A percentile compares a stretch with the other conserved stretches of the same genome.
Evolutionary conservation across 2,797 vertebrate genomes (phyloP).

Genomic region (Mionectes olivaceus): DNA sequence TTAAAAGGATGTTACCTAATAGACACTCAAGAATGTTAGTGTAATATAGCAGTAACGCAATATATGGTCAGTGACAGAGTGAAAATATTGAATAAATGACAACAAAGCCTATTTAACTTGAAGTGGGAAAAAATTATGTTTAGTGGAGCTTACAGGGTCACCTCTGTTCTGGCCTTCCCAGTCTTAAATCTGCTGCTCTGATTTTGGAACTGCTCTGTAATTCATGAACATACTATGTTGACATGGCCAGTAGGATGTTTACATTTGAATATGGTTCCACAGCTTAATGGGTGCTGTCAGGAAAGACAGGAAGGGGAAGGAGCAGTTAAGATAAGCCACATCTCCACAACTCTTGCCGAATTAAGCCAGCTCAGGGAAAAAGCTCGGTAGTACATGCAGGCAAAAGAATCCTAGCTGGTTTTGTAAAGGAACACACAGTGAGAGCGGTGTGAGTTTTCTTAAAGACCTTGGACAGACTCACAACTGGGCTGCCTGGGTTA

Average conservation of each 20-base stretch:
- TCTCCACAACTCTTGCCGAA: background rate
- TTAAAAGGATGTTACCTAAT: background rate
- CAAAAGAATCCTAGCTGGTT: background rate
- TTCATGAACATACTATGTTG: background rate
- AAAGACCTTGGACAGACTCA: background rate
- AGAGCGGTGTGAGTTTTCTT: background rate
- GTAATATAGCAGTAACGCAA: background rate
- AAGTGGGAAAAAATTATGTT: background rate
- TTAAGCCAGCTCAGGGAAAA: background rate
- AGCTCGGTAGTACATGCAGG: background rate
- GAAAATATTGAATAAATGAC: slow-evolving; percentile 11
- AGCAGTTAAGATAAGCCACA: slow-evolving; percentile 17
- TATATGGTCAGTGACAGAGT: background rate
- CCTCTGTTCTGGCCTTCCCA: background rate
- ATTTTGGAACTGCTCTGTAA: background rate
- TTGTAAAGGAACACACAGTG: background rate
- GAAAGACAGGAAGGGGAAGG: slow-evolving; percentile 26
- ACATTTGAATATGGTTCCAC: background rate
- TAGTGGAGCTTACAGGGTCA: background rate
- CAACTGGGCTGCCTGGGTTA: background rate
- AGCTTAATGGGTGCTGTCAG: background rate
- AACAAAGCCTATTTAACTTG: background rate
- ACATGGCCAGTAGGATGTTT: slow-evolving; percentile 22
- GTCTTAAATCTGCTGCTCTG: background rate
- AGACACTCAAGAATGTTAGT: background rate